phyloP scores from a whole-genome alignment of 2,797 vertebrate genomes.

The Numenius phaeopus region DNA sequence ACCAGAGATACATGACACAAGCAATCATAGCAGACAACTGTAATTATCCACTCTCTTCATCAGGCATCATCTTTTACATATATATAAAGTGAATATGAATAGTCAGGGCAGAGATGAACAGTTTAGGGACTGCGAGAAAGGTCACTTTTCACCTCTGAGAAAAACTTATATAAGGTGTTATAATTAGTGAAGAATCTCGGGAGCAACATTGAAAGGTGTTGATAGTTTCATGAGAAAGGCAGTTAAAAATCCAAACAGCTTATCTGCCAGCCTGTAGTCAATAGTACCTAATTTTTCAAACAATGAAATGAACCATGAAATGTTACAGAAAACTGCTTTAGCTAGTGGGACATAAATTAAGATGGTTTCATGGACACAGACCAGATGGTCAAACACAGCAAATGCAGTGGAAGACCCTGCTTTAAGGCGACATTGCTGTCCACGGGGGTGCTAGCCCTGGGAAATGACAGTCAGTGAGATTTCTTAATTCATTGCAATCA shows the following conservation, averaged over 20 bases:
- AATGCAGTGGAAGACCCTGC: background rate
- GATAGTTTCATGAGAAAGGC: background rate
- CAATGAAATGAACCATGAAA: background rate
- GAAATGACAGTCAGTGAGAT: background rate
- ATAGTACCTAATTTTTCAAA: background rate
- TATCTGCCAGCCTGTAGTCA: background rate
- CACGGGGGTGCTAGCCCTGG: background rate
- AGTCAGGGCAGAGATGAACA: background rate
- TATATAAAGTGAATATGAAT: background rate
- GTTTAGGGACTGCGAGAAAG: background rate
- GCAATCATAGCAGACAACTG: background rate
- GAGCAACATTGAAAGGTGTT: background rate
- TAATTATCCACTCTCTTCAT: background rate
- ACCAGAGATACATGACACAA: background rate
- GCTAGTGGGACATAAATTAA: background rate
- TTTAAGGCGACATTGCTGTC: accelerated
- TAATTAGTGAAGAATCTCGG: background rate
- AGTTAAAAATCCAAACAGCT: background rate
- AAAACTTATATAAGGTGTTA: background rate
- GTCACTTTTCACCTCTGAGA: background rate
- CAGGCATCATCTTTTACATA: background rate
- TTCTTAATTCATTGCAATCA: background rate
- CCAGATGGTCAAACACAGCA: background rate
- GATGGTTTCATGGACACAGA: background rate
- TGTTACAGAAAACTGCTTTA: background rate